These are phyloP conservation scores for Brachyrhaphis roseni DNA, from an alignment of 2,797 vertebrate species.

Conservation along the genomic window DNA sequence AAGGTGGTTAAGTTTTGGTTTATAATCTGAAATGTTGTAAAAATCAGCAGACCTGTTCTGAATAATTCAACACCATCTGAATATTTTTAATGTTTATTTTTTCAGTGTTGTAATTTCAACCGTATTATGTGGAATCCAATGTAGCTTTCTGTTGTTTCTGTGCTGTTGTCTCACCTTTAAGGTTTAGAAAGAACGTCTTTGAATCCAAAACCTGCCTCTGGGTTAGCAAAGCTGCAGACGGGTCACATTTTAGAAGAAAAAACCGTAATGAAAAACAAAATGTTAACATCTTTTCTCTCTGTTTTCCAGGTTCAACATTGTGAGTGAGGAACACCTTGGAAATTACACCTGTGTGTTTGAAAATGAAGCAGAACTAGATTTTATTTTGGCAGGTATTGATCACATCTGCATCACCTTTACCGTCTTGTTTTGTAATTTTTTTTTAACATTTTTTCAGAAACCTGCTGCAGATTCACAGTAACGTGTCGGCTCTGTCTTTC, in stretches of 20 bases:
- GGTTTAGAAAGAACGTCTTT: background rate
- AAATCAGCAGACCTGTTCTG: background rate
- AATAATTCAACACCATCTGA: background rate
- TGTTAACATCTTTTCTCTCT: background rate
- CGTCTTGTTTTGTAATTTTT: background rate
- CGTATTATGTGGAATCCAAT: background rate
- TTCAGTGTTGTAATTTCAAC: background rate
- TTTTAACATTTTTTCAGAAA: background rate
- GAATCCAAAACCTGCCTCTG: background rate
- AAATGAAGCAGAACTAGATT: slow-evolving; percentile 55
- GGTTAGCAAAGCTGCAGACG: background rate
- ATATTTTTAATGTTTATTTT: background rate
- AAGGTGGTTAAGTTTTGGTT: background rate
- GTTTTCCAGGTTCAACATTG: slow-evolving; percentile 66
- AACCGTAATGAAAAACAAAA: background rate
- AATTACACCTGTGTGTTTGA: slow-evolving; percentile 77
- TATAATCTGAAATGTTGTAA: background rate
- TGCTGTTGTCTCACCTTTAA: background rate
- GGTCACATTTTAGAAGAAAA: background rate
- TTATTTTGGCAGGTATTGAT: slow-evolving; percentile 73
- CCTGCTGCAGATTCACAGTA: background rate
- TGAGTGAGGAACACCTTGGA: slow-evolving; percentile 61
- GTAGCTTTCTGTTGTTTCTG: background rate
- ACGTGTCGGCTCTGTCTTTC: background rate
- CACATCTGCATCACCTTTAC: background rate